Conservation (phyloP, 2,113 vertebrate genomes). For the Sterna hirundo region DNA sequence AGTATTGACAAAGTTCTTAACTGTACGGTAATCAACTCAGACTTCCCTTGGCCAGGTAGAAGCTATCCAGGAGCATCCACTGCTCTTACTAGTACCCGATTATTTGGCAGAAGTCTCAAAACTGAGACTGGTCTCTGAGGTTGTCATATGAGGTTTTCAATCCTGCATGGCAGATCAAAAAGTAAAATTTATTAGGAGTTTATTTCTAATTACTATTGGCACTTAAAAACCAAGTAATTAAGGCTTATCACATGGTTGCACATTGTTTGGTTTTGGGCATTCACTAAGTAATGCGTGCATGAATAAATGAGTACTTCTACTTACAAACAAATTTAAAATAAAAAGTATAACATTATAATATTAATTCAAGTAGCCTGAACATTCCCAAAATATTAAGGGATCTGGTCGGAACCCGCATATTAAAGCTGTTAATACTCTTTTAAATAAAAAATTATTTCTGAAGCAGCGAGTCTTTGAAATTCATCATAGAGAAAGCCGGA, state of each 20-base stretch:
- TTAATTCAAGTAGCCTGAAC: not conserved
- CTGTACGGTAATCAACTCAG: not conserved
- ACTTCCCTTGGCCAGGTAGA: not conserved
- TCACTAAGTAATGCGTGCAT: not conserved
- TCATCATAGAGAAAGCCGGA: not conserved
- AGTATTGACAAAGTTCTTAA: not conserved
- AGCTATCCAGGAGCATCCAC: not conserved
- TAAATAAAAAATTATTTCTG: not conserved
- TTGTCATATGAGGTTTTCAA: not conserved
- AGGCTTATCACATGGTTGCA: not conserved
- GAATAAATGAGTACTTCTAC: not conserved
- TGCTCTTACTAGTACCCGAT: not conserved
- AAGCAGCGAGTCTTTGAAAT: slow-evolving; percentile 30
- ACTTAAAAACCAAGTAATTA: not conserved
- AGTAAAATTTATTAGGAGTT: not conserved
- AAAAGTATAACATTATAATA: not conserved
- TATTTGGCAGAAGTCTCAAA: not conserved
- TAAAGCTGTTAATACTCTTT: not conserved
- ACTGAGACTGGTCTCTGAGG: not conserved
- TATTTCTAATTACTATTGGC: not conserved
- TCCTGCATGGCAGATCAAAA: not conserved
- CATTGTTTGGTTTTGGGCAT: not conserved
- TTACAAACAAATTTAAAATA: slow-evolving; percentile 11
- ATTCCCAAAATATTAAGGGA: not conserved
- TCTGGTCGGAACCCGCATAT: not conserved